Evolutionary conservation across 1,140 invertebrate genomes (phyloP), one percentile per base, ranked within the genome.

Genomic region (Olivierus martensii): DNA sequence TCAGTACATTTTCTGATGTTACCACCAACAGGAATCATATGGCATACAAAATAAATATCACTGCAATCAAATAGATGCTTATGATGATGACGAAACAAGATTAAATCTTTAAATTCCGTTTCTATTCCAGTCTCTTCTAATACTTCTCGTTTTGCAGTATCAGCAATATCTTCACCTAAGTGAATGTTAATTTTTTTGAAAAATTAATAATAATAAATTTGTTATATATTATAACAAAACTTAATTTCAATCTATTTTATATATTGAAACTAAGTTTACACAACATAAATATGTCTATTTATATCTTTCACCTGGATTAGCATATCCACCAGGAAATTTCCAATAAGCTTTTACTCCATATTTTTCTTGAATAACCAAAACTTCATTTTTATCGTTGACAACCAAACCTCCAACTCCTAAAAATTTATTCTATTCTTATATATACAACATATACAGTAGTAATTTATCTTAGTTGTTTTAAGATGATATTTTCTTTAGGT

Each of bases 291-390:
- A n/a, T n/a, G n/a, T 42, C 17, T 18, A 51, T 36, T 21, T 36
- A 52, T 47, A 38, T 41, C 28, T 52, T 56, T 62, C 71, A 86
- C 84, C 80, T 70, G 77, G 81, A 66, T 93, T 85, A 22, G 90
- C 82, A 71, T 87, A 86, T 50, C 89, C 90, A 53, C 90, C 89
- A 21, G 90, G 90, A 15, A 94, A 71, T 70, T 95, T 95, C 88
- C 88, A 94, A 49, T 61, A 77, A 72, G 62, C 68, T 42, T 28
- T 46, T 51, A 48, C 51, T 58, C 77, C 76, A 67, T 76, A 79
- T 65, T 78, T 81, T 64, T 92, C 87, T 55, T 79, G 77, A 14
- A 92, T 78, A 0, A 86, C 83, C 35, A 93, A 71, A 21, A 94
- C 65, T 67, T 91, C 75, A 37, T 79, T 70, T 6, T 76, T 67